phyloP scores from a whole-genome alignment of 2,888 invertebrate species.

The Pachliopta kotzebuea region DNA sequence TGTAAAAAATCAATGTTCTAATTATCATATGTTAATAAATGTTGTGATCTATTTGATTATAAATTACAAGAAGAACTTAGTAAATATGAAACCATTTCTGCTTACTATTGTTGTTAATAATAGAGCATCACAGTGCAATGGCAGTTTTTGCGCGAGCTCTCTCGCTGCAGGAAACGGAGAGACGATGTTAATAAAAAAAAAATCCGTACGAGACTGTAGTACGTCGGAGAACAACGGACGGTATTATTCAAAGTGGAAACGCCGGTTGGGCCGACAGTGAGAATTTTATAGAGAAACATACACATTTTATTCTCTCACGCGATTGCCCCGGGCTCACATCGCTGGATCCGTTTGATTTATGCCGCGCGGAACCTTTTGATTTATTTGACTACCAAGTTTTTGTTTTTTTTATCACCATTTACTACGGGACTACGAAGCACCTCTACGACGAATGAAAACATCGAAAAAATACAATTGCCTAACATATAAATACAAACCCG shows the following conservation, averaged over 20 bases:
- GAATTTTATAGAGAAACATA: conserved; percentile 22
- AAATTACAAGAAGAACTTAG: too few relatives aligned
- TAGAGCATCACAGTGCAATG: too few relatives aligned
- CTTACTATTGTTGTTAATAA: too few relatives aligned
- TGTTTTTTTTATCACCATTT: conserved; percentile 16
- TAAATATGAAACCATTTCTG: too few relatives aligned
- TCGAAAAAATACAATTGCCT: too few relatives aligned
- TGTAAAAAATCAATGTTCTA: too few relatives aligned
- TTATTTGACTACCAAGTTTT: conserved; percentile 22
- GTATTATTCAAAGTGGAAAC: conserved; percentile 16
- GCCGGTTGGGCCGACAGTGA: conserved; percentile 17
- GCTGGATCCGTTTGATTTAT: conserved; percentile 25
- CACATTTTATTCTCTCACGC: conserved; percentile 22
- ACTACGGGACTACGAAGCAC: neutral
- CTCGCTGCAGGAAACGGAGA: neutral
- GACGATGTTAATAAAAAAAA: neutral
- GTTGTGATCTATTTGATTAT: too few relatives aligned
- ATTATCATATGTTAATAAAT: too few relatives aligned
- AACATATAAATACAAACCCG: too few relatives aligned
- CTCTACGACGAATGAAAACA: too few relatives aligned
- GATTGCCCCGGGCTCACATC: conserved; percentile 19
- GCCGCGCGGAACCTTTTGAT: conserved; percentile 19
- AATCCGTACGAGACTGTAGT: too few relatives aligned
- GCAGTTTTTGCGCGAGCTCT: too few relatives aligned
- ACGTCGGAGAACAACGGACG: conserved; percentile 1